Evolutionary conservation across 2,113 vertebrate genomes (phyloP), one percentile per base, ranked within the genome.

Genomic region (Pedionomus torquatus): DNA sequence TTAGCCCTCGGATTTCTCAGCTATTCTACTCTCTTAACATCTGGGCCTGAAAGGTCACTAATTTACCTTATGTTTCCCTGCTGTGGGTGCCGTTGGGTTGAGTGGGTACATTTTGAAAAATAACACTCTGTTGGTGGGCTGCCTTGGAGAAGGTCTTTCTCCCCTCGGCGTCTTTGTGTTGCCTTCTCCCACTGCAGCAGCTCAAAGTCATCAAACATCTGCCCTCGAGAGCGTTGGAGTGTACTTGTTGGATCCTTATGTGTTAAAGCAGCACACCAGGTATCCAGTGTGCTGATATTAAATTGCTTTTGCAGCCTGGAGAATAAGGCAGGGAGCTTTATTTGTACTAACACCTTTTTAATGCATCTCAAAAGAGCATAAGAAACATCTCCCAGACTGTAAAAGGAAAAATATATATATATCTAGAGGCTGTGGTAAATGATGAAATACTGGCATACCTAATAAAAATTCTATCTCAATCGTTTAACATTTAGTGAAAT

Each of bases 101-200:
- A 97, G 97, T 97, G 95, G 58, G 92, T 78, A 83, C 89, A 61
- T 78, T 94, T 85, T 96, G 84, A 93, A 95, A 94, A 95, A 95
- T 74, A 98, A 97, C 97, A 95, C 86, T 95, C 79, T 61, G 94
- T 95, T 97, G 97, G 96, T 97, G 97, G 96, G 94, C 96, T 96
- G 92, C 87, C 68, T 96, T 78, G 71, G 63, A 12, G 5, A 93
- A 87, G 58, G 70, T 68, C 49, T 91, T 24, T 61, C 87, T 80
- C 70, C 81, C 75, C 74, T 87, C 57, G 0, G 95, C 63, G 31
- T 94, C 87, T 13, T 58, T 33, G 41, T 33, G 37, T 24, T 93
- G 11, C 91, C 81, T 87, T 94, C 93, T 96, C 83, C 87, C 94
- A 20, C 69, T 30, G 63, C 91, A 94, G 89, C 93, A 83, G 89